Conservation (phyloP, 2,888 invertebrate genomes). For the Synergus japonicus region DNA sequence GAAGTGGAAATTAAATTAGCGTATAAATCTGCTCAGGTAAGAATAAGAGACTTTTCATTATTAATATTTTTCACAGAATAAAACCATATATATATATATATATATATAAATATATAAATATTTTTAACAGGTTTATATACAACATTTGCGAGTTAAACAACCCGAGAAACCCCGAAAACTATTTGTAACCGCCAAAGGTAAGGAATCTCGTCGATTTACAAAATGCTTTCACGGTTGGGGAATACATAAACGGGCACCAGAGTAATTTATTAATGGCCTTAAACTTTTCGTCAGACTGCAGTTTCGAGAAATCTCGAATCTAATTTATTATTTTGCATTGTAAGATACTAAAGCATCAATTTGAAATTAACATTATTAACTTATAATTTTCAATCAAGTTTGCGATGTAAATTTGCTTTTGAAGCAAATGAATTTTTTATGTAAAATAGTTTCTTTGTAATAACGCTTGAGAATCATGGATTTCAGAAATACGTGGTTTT, state of each 20-base stretch:
- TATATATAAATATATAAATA: neutral
- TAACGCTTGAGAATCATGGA: neutral
- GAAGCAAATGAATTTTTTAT: neutral
- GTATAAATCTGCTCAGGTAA: constrained; percentile 97
- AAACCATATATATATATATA: neutral
- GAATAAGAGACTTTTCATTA: neutral
- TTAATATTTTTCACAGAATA: neutral
- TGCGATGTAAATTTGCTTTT: constrained; percentile 7
- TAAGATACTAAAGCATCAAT: neutral
- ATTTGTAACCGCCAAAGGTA: constrained; percentile 96
- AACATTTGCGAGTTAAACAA: constrained; percentile 97
- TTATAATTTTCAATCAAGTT: neutral
- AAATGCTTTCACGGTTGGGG: constrained; percentile 99
- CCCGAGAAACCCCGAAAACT: constrained; percentile 94
- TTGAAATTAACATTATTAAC: constrained; percentile 31
- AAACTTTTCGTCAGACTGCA: neutral
- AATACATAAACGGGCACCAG: constrained; percentile 88
- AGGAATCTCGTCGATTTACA: constrained; percentile 95
- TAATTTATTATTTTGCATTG: neutral
- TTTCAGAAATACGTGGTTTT: neutral
- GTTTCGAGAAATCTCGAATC: neutral
- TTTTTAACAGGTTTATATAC: constrained; percentile 92
- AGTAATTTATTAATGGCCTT: constrained; percentile 77
- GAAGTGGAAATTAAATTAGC: constrained; percentile 99
- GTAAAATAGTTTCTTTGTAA: neutral